Conservation (phyloP, 1,140 invertebrate species). For the Agrilus planipennis region DNA sequence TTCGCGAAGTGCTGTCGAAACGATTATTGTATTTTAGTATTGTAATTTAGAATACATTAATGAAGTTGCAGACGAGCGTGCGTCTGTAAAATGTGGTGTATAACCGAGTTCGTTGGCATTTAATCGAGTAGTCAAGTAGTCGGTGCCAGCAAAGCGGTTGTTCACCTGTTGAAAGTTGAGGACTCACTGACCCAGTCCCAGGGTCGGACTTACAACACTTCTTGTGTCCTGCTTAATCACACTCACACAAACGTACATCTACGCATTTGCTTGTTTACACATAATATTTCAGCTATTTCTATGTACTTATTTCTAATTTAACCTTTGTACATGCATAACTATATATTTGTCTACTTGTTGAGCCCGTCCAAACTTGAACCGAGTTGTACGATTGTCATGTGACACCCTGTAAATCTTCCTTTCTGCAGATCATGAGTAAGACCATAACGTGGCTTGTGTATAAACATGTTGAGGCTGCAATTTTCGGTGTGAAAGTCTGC, state of each 20-base stretch:
- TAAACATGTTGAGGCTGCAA: too few relatives aligned
- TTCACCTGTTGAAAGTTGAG: slow-evolving; percentile 30
- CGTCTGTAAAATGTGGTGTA: neutral
- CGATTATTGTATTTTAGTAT: too few relatives aligned
- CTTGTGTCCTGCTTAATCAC: neutral
- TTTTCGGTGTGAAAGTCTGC: too few relatives aligned
- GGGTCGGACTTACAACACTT: slow-evolving; percentile 7
- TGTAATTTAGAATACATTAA: slow-evolving; percentile 5
- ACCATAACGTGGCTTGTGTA: too few relatives aligned
- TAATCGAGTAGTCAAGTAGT: too few relatives aligned
- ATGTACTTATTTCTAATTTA: neutral
- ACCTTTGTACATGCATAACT: neutral
- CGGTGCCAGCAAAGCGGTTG: slow-evolving; percentile 19
- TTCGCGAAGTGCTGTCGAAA: too few relatives aligned
- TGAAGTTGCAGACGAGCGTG: neutral
- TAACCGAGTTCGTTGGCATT: slow-evolving; percentile 26
- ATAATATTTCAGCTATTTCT: neutral
- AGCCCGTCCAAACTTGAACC: neutral
- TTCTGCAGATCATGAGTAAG: too few relatives aligned
- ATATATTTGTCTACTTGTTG: slow-evolving; percentile 1
- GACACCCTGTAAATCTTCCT: too few relatives aligned
- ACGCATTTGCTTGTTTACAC: too few relatives aligned
- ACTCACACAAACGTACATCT: neutral
- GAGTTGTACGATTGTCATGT: too few relatives aligned
- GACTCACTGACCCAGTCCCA: slow-evolving; percentile 15